A percentile compares a stretch with the other conserved stretches of the same genome.
phyloP scores from a whole-genome alignment of 2,113 vertebrate species.

The Chitala chitala region DNA sequence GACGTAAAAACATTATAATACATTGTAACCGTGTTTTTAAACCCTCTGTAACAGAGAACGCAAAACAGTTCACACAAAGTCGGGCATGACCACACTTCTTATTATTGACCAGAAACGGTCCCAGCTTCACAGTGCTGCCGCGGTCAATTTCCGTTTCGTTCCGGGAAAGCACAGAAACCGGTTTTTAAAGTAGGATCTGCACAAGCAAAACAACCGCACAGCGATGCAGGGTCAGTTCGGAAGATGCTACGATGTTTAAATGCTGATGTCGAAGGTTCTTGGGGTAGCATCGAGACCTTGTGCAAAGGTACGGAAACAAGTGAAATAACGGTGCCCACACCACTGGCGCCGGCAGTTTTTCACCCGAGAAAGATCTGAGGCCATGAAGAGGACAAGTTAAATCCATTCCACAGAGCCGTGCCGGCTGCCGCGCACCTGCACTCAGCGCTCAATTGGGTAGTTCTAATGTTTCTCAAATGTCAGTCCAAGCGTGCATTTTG shows the following conservation, averaged over 20 bases:
- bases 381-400: no score
- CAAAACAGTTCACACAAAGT: constrained; percentile 11
- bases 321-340: no score
- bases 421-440: neutral
- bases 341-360: no score
- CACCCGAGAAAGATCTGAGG: no score
- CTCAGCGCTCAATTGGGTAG: no score
- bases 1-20: constrained; percentile 25
- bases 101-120: neutral
- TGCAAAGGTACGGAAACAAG: no score
- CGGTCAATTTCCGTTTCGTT: no score
- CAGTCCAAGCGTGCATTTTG: no score
- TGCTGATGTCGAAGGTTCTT: constrained; percentile 13
- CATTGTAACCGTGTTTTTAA: constrained; percentile 10
- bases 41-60: constrained; percentile 11
- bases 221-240: neutral
- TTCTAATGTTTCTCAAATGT: no score
- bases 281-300: constrained; percentile 16
- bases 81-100: neutral
- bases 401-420: no score
- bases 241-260: constrained; percentile 16
- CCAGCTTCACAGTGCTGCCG: no score
- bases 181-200: neutral
- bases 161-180: neutral
- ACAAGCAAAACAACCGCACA: constrained; percentile 1